Conservation (phyloP, 1,140 invertebrate genomes). For the Trissolcus basalis region DNA sequence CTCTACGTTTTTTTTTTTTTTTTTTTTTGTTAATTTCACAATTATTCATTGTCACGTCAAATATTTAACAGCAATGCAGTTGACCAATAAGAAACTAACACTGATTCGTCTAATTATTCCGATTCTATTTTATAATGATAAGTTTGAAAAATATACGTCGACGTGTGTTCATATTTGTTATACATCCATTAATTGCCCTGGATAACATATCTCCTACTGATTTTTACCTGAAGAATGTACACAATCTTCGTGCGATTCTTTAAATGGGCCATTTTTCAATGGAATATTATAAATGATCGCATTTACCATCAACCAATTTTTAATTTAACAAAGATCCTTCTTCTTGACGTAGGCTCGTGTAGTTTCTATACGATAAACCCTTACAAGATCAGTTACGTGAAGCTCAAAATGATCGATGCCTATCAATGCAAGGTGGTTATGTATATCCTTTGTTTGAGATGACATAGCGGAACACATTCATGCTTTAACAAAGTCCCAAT, state of each 20-base stretch:
- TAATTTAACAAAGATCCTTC: conserved; percentile 40
- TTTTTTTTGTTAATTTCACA: conserved; percentile 25
- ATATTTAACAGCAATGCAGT: conserved; percentile 44
- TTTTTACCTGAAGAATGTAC: not conserved
- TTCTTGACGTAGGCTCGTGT: conserved; percentile 50
- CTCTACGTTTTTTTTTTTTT: too few species aligned
- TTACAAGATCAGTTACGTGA: conserved; percentile 48
- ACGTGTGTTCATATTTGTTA: conserved; percentile 27
- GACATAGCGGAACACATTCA: conserved; percentile 52
- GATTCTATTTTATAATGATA: conserved; percentile 8
- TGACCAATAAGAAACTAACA: conserved; percentile 43
- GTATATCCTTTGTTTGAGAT: conserved; percentile 52
- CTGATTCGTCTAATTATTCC: conserved; percentile 29
- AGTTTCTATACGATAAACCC: conserved; percentile 37
- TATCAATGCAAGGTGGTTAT: conserved; percentile 48
- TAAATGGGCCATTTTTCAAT: conserved; percentile 10
- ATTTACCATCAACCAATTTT: conserved; percentile 33
- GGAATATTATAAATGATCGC: conserved; percentile 33
- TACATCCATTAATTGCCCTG: conserved; percentile 13
- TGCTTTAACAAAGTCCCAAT: conserved; percentile 39
- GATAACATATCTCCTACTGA: conserved; percentile 17
- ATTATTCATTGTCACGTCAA: conserved; percentile 35
- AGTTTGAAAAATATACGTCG: conserved; percentile 34
- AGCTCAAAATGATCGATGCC: conserved; percentile 51
- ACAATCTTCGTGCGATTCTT: conserved; percentile 4